Base-by-base conservation (phyloP, 2,113 vertebrate genomes). In the Heteronetta atricapilla region DNA sequence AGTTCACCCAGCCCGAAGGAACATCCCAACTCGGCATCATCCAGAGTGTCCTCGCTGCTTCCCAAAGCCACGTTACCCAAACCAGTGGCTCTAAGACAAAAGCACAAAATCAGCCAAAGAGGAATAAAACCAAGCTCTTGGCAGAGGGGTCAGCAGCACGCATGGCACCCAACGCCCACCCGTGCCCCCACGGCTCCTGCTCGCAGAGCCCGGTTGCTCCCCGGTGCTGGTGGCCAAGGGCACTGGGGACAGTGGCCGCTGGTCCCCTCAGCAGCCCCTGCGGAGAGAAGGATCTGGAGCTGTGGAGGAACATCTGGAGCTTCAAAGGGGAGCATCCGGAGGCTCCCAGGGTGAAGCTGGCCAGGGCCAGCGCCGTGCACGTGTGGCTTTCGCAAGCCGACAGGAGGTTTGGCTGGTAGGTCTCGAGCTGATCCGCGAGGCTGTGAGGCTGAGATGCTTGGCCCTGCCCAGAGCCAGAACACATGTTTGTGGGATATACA, bases 401-500 rank as follows among this genome's bases (percentile, higher is more conserved):
- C 76, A 77, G 75, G 73, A 96, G 62, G 59, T 60, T 78, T 68
- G 84, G 66, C 91, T 94, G 75, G 95, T 74, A 38, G 46, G 86
- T 77, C 87, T 94, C 69, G 77, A 78, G 77, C 97, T 98, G 95
- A 96, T 56, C 89, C 83, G 53, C 69, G 38, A 33, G 85, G 72
- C 74, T 89, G 75, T 78, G 95, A 89, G 82, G 8, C 90, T 77
- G 90, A 73, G 95, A 85, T 92, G 93, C 83, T 76, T 78, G 93
- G 90, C 48, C 90, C 81, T 92, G 95, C 79, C 92, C 94, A 64
- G 86, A 96, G 87, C 93, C 95, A 97, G 80, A 94, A 94, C 95
- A 97, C 93, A 90, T 96, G 96, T 97, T 95, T 92, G 85, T 76
- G 89, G 97, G 94, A 97, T 91, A 93, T 67, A 94, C 94, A 97